These are phyloP conservation scores for Neodiprion fabricii DNA, from an alignment of 1,140 invertebrate genomes.

Conservation along the genomic window DNA sequence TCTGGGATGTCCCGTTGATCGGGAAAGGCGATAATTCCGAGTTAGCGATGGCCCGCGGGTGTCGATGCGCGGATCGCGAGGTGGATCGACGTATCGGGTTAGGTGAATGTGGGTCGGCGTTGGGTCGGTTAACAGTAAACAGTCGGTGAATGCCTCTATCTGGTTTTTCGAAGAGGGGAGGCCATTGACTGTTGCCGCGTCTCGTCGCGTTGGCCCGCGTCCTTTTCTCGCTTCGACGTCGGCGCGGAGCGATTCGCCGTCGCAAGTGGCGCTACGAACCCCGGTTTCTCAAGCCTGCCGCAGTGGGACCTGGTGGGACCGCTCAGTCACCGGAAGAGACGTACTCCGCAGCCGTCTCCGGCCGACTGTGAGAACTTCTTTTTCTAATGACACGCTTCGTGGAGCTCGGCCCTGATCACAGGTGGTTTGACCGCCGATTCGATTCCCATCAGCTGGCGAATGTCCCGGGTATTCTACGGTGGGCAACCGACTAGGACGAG, in stretches of 20 bases:
- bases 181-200: not conserved
- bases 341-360: not conserved
- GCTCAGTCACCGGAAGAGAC: not conserved
- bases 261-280: not conserved
- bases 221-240: not conserved
- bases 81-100: not conserved
- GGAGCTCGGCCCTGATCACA: not conserved
- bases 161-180: not conserved
- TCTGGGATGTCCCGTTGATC: not conserved
- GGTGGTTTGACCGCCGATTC: conserved; percentile 1
- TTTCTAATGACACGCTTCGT: not conserved
- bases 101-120: not conserved
- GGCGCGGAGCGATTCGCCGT: not conserved
- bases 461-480: too few relatives aligned
- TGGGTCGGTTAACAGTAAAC: conserved; percentile 3
- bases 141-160: not conserved
- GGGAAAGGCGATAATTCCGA: not conserved
- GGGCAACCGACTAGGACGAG: too few relatives aligned
- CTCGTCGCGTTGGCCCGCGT: not conserved
- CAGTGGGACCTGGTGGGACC: not conserved
- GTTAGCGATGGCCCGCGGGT: not conserved
- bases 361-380: conserved; percentile 1
- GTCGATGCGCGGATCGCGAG: not conserved
- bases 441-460: not conserved
- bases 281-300: not conserved